Evolutionary conservation across 2,113 vertebrate species (phyloP), one percentile per base, ranked within the genome.

Genomic region (Pampusana beccarii): DNA sequence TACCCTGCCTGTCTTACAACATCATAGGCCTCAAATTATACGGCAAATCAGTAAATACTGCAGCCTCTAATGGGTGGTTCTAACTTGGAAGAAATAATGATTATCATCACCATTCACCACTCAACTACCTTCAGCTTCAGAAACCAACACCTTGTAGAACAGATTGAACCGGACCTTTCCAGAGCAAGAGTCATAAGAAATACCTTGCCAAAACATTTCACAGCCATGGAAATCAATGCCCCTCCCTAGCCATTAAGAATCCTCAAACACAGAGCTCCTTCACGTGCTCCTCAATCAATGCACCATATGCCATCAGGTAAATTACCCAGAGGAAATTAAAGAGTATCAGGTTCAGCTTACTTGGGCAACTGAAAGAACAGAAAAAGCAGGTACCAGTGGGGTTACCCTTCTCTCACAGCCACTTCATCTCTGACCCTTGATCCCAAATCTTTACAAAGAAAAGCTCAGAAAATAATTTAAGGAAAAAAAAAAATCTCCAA

Each of bases 71-170:
- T 89, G 44, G 69, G 87, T 75, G 69, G 44, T 85, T 95, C 81
- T n/a, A 89, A 56, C 65, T 85, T 65, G 29, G 73, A 75, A 72
- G 72, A 87, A 96, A 67, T 87, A 93, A 97, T 95, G 53, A 95
- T 77, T 87, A 65, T 64, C 29, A 85, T 90, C 64, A 89, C 51
- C 75, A 92, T 88, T 84, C 21, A 34, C 70, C 61, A 69, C 48
- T 78, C 77, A 81, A 71, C 75, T 78, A 93, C 92, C 81, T 69
- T 81, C 74, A 95, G 61, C 67, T 89, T 86, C 69, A 79, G 53
- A 80, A 89, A 83, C 42, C 75, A 93, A 75, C 29, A 94, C 38
- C 69, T 86, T 40, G 34, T 23, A 86, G 72, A 88, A 91, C 65
- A 86, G 64, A 93, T 57, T 21, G 48, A 94, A 80, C 56, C 0